A percentile compares a stretch with the other conserved stretches of the same genome.
These are phyloP conservation scores for Taurulus bubalis DNA, from an alignment of 2,113 vertebrate species.

Conservation along the genomic window DNA sequence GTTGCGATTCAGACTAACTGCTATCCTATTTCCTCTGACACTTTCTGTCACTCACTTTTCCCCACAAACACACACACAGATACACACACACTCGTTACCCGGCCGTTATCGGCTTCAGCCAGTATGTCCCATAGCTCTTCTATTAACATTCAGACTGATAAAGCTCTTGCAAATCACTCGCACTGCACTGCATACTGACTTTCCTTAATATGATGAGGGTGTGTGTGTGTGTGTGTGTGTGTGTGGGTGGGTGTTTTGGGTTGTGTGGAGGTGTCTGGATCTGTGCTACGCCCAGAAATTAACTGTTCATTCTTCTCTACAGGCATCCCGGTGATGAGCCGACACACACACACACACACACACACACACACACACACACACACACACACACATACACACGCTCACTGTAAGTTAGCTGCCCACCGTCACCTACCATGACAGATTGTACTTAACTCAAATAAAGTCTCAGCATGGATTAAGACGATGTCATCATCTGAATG, in stretches of 20 bases:
- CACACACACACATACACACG: not conserved
- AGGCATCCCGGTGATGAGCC: slow-evolving; percentile 12
- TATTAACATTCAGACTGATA: slow-evolving; percentile 72
- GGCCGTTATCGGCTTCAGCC: slow-evolving; percentile 54
- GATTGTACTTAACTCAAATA: not conserved
- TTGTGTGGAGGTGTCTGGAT: slow-evolving; percentile 29
- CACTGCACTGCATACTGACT: slow-evolving; percentile 47
- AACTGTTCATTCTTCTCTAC: slow-evolving; percentile 24
- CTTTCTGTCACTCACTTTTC: slow-evolving; percentile 9
- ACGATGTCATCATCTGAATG: slow-evolving; percentile 31
- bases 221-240: not conserved
- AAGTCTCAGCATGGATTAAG: slow-evolving; percentile 23
- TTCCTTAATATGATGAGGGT: slow-evolving; percentile 52
- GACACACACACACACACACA: not conserved
- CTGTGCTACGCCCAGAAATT: slow-evolving; percentile 32
- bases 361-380: not conserved
- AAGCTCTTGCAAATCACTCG: slow-evolving; percentile 60
- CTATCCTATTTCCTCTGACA: slow-evolving; percentile 19
- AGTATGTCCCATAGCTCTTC: slow-evolving; percentile 61
- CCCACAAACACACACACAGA: slow-evolving; percentile 17
- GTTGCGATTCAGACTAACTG: not conserved
- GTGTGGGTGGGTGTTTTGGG: slow-evolving; percentile 8
- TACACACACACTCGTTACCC: slow-evolving; percentile 18
- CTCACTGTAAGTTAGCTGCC: not conserved
- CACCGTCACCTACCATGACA: not conserved